Evolutionary conservation across 2,797 vertebrate species (phyloP).

Genomic region (Margarornis squamiger): DNA sequence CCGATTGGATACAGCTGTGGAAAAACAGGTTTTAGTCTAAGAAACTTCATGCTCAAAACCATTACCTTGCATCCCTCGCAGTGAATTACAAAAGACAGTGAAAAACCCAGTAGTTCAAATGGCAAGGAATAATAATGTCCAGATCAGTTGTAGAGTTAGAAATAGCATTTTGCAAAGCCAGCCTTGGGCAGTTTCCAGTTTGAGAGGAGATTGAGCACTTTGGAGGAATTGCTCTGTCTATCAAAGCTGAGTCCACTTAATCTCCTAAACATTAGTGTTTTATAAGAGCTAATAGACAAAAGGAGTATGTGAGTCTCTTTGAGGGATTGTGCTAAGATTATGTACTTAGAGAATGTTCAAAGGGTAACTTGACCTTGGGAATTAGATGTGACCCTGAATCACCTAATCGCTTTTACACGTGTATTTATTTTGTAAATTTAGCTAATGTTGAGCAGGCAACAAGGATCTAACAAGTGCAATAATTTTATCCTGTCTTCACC

Average conservation of each 20-base stretch:
- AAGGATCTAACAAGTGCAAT: slow-evolving; percentile 35
- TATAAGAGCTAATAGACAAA: slow-evolving; percentile 58
- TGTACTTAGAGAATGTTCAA: slow-evolving; percentile 70
- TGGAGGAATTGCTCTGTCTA: slow-evolving; percentile 56
- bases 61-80: not conserved
- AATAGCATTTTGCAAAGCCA: slow-evolving; percentile 43
- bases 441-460: slow-evolving; percentile 38
- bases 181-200: slow-evolving; percentile 38
- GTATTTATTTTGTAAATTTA: slow-evolving; percentile 67
- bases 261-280: slow-evolving; percentile 69
- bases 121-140: not conserved
- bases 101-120: not conserved
- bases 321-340: slow-evolving; percentile 66
- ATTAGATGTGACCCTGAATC: slow-evolving; percentile 69
- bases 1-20: not conserved
- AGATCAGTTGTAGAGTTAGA: slow-evolving; percentile 31
- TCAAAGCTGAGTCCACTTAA: slow-evolving; percentile 63
- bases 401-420: slow-evolving; percentile 62
- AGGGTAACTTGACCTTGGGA: slow-evolving; percentile 72
- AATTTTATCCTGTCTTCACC: slow-evolving; percentile 36
- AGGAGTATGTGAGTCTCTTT: slow-evolving; percentile 60
- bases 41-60: not conserved
- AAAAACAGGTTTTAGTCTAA: not conserved
- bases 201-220: slow-evolving; percentile 45
- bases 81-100: not conserved